Conservation (phyloP, 2,888 invertebrate species). For the Agrochola litura region DNA sequence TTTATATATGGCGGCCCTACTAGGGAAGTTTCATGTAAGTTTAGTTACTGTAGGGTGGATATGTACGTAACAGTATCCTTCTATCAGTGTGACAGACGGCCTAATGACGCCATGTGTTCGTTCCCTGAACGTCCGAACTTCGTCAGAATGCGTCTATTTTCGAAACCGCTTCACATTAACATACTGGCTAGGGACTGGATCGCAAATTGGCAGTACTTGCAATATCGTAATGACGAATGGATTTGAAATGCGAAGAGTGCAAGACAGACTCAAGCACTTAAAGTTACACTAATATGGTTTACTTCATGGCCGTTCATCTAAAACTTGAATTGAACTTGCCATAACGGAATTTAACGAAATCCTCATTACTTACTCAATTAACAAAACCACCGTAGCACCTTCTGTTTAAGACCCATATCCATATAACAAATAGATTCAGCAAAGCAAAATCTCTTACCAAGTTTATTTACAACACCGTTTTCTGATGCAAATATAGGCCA, state of each 20-base stretch:
- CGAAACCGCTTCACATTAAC: conserved; percentile 71
- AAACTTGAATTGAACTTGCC: background rate
- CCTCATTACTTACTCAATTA: background rate
- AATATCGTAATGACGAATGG: conserved; percentile 69
- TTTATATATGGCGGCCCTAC: conserved; percentile 46
- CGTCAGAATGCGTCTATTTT: conserved; percentile 69
- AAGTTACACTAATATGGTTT: conserved; percentile 12
- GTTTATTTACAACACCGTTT: background rate
- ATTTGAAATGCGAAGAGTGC: conserved; percentile 56
- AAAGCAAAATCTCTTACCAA: background rate
- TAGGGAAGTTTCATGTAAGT: conserved; percentile 50
- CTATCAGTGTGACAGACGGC: conserved; percentile 65
- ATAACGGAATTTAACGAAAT: background rate
- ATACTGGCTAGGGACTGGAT: conserved; percentile 69
- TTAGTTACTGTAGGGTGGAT: conserved; percentile 54
- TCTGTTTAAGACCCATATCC: background rate
- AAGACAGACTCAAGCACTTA: conserved; percentile 29
- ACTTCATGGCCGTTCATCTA: background rate
- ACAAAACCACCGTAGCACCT: background rate
- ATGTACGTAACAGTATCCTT: conserved; percentile 58
- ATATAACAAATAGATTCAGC: background rate
- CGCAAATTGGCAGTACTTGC: conserved; percentile 72
- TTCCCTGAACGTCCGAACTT: conserved; percentile 60
- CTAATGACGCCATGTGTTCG: conserved; percentile 73
- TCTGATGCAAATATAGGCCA: conserved; percentile 35